Base-by-base conservation (phyloP, 2,113 vertebrate genomes). In the Otolemur garnettii region DNA sequence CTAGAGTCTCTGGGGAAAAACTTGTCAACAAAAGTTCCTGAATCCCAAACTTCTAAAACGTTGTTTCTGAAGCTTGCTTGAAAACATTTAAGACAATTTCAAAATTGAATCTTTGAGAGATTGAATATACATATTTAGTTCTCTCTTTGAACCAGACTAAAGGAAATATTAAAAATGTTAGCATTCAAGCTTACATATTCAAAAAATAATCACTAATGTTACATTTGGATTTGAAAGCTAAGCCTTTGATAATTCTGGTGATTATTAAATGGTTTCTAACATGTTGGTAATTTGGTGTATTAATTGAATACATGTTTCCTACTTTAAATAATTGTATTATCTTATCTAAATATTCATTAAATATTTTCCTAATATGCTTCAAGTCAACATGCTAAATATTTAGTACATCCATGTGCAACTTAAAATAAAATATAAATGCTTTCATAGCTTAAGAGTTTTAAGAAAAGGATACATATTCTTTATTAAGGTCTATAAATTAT, bases 401-500 rank as follows among this genome's bases (percentile, higher is more conserved):
- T 69, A 93, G 7, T 38, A 7, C 22, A 94, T 90, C 7, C 3
- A 92, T 95, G 62, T 94, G 45, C 92, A 92, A 77, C 80, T 94
- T 91, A 93, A 98, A 93, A 87, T 86, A 89, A 97, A 96, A 82
- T 96, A 66, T 50, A 80, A 33, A 57, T 96, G 45, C 42, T 97
- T 97, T 95, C 55, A 91, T 53, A 42, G 74, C 35, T 95, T 97
- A 96, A 82, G 74, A 75, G 60, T 50, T 72, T 90, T 96, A 91
- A 92, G 81, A 96, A 97, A 96, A 96, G 93, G 87, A 60, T 55
- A 85, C 26, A 42, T 57, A 94, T 95, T 82, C 60, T 92, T 87
- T 93, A 94, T 94, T 96, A 95, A 98, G 91, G 97, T 95, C 42
- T 38, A 74, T 80, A 98, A 92, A 90, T 93, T n/a, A 93, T 97